Percentiles rank a stretch among this genome's conserved stretches.
Evolutionary conservation across 2,797 vertebrate species (phyloP).

Genomic region (Pangasius krempfi): DNA sequence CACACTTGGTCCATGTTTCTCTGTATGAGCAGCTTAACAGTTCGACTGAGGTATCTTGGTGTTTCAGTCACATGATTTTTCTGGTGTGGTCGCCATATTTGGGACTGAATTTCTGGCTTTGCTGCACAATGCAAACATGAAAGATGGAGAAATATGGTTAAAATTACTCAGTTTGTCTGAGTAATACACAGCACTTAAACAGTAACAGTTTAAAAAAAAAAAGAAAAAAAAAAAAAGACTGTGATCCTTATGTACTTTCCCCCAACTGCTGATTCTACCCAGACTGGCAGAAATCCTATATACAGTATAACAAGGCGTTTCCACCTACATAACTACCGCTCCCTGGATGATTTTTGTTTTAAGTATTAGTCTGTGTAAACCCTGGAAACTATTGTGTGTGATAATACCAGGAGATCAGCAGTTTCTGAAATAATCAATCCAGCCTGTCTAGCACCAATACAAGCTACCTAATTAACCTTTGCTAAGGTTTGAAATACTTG

Average conservation of each 20-base stretch:
- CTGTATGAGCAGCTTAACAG: background rate
- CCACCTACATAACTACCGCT: background rate
- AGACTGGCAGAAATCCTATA: background rate
- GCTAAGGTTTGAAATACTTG: background rate
- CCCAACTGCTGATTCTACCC: background rate
- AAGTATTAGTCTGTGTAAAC: too few species aligned
- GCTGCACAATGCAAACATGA: background rate
- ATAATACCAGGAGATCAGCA: background rate
- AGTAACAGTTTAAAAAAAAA: too few species aligned
- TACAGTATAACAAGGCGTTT: background rate
- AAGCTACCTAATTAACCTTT: constrained; percentile 1
- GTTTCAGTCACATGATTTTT: background rate
- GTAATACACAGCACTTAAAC: background rate
- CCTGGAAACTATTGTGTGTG: too few species aligned
- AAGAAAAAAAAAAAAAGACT: background rate
- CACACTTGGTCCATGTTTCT: background rate
- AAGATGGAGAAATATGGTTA: background rate
- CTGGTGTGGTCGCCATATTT: background rate
- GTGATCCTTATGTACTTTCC: background rate
- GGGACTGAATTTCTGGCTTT: background rate
- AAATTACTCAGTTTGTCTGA: background rate
- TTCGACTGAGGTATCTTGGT: background rate
- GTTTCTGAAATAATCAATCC: background rate
- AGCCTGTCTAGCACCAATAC: background rate
- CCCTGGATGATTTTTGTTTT: background rate